A percentile compares a stretch with the other conserved stretches of the same genome.
phyloP scores from a whole-genome alignment of 1,140 invertebrate species.

The Varroa destructor region DNA sequence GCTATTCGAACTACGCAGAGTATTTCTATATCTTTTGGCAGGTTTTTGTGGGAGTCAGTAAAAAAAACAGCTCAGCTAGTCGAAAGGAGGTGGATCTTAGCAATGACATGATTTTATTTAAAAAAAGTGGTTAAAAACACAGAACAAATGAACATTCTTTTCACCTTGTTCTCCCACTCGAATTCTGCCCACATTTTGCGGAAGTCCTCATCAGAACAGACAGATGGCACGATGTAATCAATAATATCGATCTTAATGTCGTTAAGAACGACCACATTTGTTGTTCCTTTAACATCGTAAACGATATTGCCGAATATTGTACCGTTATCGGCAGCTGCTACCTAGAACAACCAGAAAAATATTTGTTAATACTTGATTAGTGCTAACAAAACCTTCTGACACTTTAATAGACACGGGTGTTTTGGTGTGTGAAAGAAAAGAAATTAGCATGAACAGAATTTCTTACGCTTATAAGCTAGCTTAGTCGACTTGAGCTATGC shows the following conservation, averaged over 20 bases:
- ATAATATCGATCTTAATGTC: constrained; percentile 99
- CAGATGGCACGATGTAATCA: constrained; percentile 98
- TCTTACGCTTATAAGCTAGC: no score
- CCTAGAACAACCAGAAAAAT: constrained; percentile 32
- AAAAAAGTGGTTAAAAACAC: no score
- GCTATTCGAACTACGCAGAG: neutral
- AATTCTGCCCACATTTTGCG: constrained; percentile 99
- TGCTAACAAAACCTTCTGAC: no score
- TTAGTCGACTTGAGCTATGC: no score
- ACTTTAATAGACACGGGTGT: no score
- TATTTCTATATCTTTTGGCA: neutral
- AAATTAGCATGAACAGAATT: constrained; percentile 9
- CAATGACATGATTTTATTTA: no score
- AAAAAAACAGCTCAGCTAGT: no score
- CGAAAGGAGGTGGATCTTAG: no score
- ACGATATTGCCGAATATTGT: constrained; percentile 99
- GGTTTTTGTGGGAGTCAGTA: no score
- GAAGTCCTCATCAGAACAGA: constrained; percentile 88
- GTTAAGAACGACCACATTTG: constrained; percentile 92
- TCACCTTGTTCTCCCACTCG: constrained; percentile 98
- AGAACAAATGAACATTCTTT: neutral
- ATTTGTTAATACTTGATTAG: no score
- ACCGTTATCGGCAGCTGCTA: constrained; percentile 93
- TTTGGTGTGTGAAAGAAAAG: constrained; percentile 27
- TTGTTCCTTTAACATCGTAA: constrained; percentile 83